Percentiles rank a stretch among this genome's conserved stretches.
phyloP scores from a whole-genome alignment of 2,888 invertebrate genomes.

The Drosophila yooni region DNA sequence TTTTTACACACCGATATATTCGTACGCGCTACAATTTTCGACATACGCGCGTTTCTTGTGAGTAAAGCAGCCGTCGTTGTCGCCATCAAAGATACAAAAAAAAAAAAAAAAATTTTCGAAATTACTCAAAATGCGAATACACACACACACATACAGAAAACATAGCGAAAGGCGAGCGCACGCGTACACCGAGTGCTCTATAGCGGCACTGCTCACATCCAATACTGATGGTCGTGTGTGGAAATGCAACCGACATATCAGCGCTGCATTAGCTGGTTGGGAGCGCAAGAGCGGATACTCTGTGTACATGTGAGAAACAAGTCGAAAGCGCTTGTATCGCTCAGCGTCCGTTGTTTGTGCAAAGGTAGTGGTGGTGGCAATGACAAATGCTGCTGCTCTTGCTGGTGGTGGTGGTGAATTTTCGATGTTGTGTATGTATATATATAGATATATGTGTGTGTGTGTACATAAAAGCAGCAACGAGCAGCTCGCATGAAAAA shows the following conservation, averaged over 20 bases:
- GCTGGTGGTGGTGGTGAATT: conserved; percentile 56
- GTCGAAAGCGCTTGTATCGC: conserved; percentile 47
- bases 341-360: conserved; percentile 28
- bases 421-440: conserved; percentile 28
- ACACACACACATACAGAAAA: conserved; percentile 64
- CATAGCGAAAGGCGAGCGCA: conserved; percentile 60
- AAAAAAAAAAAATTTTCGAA: conserved; percentile 82
- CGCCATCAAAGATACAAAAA: conserved; percentile 84
- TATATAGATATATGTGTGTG: conserved; percentile 6
- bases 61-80: conserved; percentile 80
- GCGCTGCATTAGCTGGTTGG: conserved; percentile 29
- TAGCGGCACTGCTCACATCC: conserved; percentile 49
- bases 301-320: conserved; percentile 40
- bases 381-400: conserved; percentile 47
- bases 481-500: conserved; percentile 54
- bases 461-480: conserved; percentile 49
- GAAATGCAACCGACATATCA: conserved; percentile 51
- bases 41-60: conserved; percentile 85
- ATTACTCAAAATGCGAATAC: conserved; percentile 80
- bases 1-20: conserved; percentile 80
- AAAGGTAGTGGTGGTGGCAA: conserved; percentile 41
- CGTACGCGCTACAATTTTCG: conserved; percentile 81
- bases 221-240: conserved; percentile 38
- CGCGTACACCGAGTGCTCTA: conserved; percentile 53
- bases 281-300: conserved; percentile 52